Percentiles rank a stretch among this genome's conserved stretches.
Conservation (phyloP, 2,113 vertebrate species). For the Pitta sordida region DNA sequence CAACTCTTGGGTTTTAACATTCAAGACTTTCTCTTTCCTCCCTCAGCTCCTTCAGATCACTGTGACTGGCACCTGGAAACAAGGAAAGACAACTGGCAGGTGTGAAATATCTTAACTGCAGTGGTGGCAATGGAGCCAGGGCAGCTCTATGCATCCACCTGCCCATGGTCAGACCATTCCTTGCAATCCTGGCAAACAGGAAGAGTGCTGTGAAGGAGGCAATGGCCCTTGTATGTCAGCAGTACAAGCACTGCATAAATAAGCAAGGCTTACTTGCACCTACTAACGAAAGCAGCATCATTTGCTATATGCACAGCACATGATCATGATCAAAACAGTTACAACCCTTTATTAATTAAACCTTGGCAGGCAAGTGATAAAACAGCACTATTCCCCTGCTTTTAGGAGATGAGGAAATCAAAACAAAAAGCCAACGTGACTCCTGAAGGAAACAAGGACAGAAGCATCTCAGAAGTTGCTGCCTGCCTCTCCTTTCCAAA, state of each 20-base stretch:
- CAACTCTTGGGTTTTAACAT: not conserved
- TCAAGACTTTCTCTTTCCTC: not conserved
- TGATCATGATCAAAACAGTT: not conserved
- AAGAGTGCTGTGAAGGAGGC: fast-evolving
- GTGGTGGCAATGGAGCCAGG: not conserved
- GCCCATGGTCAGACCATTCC: fast-evolving
- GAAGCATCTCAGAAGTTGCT: not conserved
- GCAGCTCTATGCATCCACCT: not conserved
- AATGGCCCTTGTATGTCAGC: fast-evolving
- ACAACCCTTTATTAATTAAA: not conserved
- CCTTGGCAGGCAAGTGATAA: not conserved
- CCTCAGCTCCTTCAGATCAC: not conserved
- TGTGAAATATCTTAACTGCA: not conserved
- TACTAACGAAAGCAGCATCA: not conserved
- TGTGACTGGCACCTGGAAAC: not conserved
- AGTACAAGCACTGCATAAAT: fast-evolving
- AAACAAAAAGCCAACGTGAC: not conserved
- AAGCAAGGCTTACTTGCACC: not conserved
- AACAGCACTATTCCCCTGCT: not conserved
- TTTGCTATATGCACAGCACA: not conserved
- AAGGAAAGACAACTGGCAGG: not conserved
- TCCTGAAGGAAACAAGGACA: not conserved
- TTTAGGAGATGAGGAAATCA: not conserved
- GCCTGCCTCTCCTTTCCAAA: not conserved
- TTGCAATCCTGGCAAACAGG: not conserved